Base-by-base conservation (phyloP, 2,113 vertebrate species). In the Hassar affinis region DNA sequence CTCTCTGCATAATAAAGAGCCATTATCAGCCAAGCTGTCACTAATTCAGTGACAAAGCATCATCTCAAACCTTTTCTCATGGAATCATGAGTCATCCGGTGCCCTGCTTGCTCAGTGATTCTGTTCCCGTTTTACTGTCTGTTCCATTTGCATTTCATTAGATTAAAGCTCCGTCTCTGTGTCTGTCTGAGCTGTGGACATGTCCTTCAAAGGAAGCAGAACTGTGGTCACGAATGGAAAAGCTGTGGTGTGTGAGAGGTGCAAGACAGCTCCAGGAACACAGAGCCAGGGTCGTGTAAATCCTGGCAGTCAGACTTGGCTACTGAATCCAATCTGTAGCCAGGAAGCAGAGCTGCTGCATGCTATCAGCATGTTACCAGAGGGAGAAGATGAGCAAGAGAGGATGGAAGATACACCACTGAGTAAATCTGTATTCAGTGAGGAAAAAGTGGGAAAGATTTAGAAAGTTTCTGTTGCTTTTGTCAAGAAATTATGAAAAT, bases 1-100 rank as follows among this genome's bases (percentile, higher is more conserved):
- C 61, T 77, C 78, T 84, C 47, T 78, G 71, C 61, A 84, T 86
- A 78, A 81, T 86, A 45, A 86, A 27, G 64, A 76, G 66, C 54
- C 45, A 74, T 79, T 84, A 84, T 79, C 83, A 78, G 54, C 72
- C 72, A 77, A 66, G 57, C 61, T 76, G 78, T 81, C 49, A 77
- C 51, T 57, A 56, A 77, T 71, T 59, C 68, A 51, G 30, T n/a
- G 22, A 51, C 76, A 84, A 79, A 84, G 64, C 83, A 62, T 61
- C 66, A 78, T 78, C 59, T 61, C 68, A 49, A 54, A 74, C 66
- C 66, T 45, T 84, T 54, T 51, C 54, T 72, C 66, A 72, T 52
- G 27, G 38, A 80, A 33, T 80, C 38, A 57, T 84, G 77, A 79
- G 83, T 84, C 83, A 84, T 52, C 42, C 47, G 3, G 2, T 51